Evolutionary conservation across 1,140 invertebrate genomes (phyloP).

Genomic region (Drosophila sproati): DNA sequence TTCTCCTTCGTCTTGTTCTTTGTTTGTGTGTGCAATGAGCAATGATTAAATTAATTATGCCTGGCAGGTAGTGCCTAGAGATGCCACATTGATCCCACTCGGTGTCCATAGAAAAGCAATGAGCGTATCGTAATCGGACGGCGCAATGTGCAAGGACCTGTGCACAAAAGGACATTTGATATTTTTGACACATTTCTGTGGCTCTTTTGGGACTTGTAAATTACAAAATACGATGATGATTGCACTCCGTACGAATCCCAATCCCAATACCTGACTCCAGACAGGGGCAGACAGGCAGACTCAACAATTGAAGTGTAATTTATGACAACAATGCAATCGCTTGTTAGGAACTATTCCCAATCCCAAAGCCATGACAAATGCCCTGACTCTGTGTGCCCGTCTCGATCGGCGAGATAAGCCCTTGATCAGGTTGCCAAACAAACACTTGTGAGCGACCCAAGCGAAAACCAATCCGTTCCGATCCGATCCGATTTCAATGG

Average conservation of each 20-base stretch:
- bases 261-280: conserved; percentile 16
- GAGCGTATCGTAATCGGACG: conserved; percentile 61
- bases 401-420: conserved; percentile 64
- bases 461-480: conserved; percentile 48
- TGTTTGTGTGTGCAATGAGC: conserved; percentile 67
- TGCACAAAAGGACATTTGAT: conserved; percentile 74
- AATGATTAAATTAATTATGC: conserved; percentile 82
- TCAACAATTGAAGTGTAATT: conserved; percentile 79
- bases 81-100: conserved; percentile 3
- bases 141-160: conserved; percentile 17
- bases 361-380: conserved; percentile 69
- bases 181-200: conserved; percentile 73
- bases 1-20: conserved; percentile 45
- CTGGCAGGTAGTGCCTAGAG: conserved; percentile 57
- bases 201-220: conserved; percentile 56
- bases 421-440: conserved; percentile 77
- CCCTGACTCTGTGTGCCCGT: conserved; percentile 32
- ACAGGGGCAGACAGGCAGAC: neutral
- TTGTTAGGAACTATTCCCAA: conserved; percentile 10
- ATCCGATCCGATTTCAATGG: conserved; percentile 21
- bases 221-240: conserved; percentile 62
- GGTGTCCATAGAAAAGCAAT: conserved; percentile 60
- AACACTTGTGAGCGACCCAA: conserved; percentile 58
- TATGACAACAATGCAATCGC: conserved; percentile 72
- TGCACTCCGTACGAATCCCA: conserved; percentile 8